Evolutionary conservation across 2,113 vertebrate genomes (phyloP).

Genomic region (Acanthisitta chloris): DNA sequence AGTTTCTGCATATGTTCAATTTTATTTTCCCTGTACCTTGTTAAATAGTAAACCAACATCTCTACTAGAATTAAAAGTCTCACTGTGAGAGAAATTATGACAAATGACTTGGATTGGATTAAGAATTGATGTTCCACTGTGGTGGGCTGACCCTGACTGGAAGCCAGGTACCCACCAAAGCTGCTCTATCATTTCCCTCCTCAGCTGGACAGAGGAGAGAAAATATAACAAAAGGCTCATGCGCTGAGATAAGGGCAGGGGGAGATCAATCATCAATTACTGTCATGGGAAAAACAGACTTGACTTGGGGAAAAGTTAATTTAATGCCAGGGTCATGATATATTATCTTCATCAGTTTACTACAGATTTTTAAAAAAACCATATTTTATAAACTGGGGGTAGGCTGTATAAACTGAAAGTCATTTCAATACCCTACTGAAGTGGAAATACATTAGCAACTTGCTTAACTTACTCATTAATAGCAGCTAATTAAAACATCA

Average conservation of each 20-base stretch:
- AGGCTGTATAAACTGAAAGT: too few relatives aligned
- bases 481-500: not conserved
- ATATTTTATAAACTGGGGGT: not conserved
- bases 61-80: too few relatives aligned
- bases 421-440: not conserved
- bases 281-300: not conserved
- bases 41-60: not conserved
- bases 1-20: not conserved
- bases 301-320: not conserved
- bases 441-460: not conserved
- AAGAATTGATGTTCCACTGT: not conserved
- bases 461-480: not conserved
- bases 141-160: not conserved
- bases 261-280: not conserved
- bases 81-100: not conserved
- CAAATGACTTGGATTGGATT: not conserved
- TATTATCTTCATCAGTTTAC: too few relatives aligned
- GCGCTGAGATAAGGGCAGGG: not conserved
- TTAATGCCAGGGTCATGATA: not conserved
- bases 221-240: not conserved
- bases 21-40: not conserved
- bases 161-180: not conserved
- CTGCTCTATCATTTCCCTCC: not conserved
- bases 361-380: not conserved
- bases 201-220: not conserved